Base-by-base conservation (phyloP, 2,888 invertebrate species). In the Pardosa pseudoannulata region DNA sequence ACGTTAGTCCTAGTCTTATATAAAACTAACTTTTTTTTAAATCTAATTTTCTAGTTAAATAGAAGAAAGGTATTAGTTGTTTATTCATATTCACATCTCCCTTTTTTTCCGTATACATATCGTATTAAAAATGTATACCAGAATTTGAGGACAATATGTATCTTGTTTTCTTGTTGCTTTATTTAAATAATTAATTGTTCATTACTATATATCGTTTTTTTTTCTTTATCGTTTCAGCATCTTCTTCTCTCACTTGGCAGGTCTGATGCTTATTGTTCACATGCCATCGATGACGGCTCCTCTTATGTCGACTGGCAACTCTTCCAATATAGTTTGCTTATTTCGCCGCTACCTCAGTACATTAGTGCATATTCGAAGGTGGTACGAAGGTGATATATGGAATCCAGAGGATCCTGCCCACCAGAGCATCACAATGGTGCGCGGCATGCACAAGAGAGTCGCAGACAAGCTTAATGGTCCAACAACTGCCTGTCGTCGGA, bases 281-380 rank as follows among this genome's bases (percentile, higher is more conserved):
- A 75, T 89, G 41, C 88, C 88, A 23, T 83, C 88, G 7, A 89
- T 89, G 72, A 67, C 88, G 1, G 73, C 56, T 2, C 88, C 89
- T 9, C 72, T 89, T 28, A 75, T 89, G 72, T 82, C 79, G 9
- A 89, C 89, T 0, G 89, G 89, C 13, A 89, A 89, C 19, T 89
- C 89, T 1, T 32, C 85, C 6, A 88, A 86, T 31, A 46, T 89
- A 19, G 86, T 81, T 1, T 76, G 88, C 36, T 76, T 88, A 0
- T 96, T 96, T 91, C 94, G 93, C 88, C 93, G 97, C 89, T 97
- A 97, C 91, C 92, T 96, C 16, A 94, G 95, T 7, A 97, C 97
- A 0, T 92, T 96, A 67, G 93, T 95, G 6, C 96, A 97, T 90
- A 94, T 95, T 85, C 91, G 94, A 19, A 91, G 94, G 1, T 88